phyloP scores from a whole-genome alignment of 1,140 invertebrate genomes.

The Drosophila biarmipes region DNA sequence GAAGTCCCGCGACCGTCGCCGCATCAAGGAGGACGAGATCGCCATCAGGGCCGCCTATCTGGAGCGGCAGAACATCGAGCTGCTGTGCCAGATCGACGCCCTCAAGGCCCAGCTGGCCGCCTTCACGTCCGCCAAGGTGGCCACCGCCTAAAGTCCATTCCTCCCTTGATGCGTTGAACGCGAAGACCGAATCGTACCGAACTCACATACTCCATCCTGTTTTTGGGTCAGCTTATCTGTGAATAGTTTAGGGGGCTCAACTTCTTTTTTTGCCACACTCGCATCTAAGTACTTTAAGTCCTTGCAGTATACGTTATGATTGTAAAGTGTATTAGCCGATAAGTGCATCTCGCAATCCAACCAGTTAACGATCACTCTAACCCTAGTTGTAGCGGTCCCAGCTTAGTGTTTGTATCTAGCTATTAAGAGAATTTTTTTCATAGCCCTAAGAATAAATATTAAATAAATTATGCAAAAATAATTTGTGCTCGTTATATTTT shows the following conservation, averaged over 20 bases:
- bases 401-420: background rate
- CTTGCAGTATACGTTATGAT: slow-evolving; percentile 49
- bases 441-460: slow-evolving; percentile 19
- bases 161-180: slow-evolving; percentile 71
- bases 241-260: slow-evolving; percentile 22
- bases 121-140: slow-evolving; percentile 65
- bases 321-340: slow-evolving; percentile 52
- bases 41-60: slow-evolving; percentile 94
- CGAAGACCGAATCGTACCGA: slow-evolving; percentile 37
- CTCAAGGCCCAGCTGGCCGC: slow-evolving; percentile 77
- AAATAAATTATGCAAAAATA: slow-evolving; percentile 21
- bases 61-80: slow-evolving; percentile 89
- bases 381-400: slow-evolving; percentile 24
- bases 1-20: slow-evolving; percentile 94
- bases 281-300: slow-evolving; percentile 61
- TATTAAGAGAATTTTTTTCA: slow-evolving; percentile 30
- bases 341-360: slow-evolving; percentile 57
- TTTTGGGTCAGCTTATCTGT: slow-evolving; percentile 55
- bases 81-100: slow-evolving; percentile 80
- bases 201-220: slow-evolving; percentile 8
- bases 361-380: slow-evolving; percentile 55
- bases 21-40: slow-evolving; percentile 96
- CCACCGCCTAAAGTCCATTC: slow-evolving; percentile 45
- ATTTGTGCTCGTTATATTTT: background rate
- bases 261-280: slow-evolving; percentile 28